phyloP scores from a whole-genome alignment of 2,888 invertebrate species.

The Axea sp. region DNA sequence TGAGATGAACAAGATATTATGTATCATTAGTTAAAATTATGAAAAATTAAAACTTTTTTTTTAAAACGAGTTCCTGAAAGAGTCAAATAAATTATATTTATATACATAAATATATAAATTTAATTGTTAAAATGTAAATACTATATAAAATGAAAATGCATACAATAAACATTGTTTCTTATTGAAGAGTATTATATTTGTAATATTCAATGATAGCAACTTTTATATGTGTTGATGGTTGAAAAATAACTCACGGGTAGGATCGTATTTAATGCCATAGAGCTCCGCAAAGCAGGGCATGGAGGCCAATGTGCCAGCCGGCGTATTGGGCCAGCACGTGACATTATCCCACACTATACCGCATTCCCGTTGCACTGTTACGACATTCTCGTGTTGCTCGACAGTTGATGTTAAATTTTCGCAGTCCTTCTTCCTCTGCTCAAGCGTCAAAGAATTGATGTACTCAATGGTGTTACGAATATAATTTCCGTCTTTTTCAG shows the following conservation, averaged over 20 bases:
- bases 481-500: slow-evolving; percentile 10
- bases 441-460: slow-evolving; percentile 7
- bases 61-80: too few relatives aligned
- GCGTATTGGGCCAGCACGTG: slow-evolving; percentile 91
- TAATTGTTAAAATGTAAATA: too few relatives aligned
- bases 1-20: too few relatives aligned
- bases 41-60: too few relatives aligned
- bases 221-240: background rate
- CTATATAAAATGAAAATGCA: too few relatives aligned
- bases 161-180: too few relatives aligned
- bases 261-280: slow-evolving; percentile 89
- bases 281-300: slow-evolving; percentile 90
- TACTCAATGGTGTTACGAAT: slow-evolving; percentile 17
- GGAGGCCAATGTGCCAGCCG: slow-evolving; percentile 84
- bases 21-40: too few relatives aligned
- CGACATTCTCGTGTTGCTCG: background rate
- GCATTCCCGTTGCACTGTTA: slow-evolving; percentile 7
- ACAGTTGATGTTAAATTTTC: background rate
- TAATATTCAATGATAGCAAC: background rate
- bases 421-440: background rate
- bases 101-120: too few relatives aligned
- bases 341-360: slow-evolving; percentile 83
- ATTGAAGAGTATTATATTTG: background rate
- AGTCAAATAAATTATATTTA: too few relatives aligned
- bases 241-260: slow-evolving; percentile 85